These are phyloP conservation scores for Oceanodroma leucorhoa DNA, from an alignment of 2,797 vertebrate genomes.

Conservation along the genomic window DNA sequence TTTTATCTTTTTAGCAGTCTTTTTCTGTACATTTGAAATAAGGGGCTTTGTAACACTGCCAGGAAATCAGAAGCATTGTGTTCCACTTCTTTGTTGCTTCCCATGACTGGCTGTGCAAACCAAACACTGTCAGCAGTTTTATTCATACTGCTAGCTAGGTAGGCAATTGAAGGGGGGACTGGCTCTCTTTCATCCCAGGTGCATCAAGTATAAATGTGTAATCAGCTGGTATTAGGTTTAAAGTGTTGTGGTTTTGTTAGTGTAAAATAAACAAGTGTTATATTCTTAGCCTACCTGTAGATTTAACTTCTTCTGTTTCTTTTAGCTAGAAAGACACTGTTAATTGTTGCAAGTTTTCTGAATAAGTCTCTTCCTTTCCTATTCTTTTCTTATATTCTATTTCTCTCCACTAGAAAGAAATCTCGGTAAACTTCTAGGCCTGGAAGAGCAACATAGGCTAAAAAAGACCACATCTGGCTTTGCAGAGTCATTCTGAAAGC, in stretches of 20 bases:
- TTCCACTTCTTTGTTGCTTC: slow-evolving; percentile 17
- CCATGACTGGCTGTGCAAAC: background rate
- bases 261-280: slow-evolving; percentile 13
- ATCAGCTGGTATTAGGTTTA: slow-evolving; percentile 33
- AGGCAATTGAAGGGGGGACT: background rate
- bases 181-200: slow-evolving; percentile 7
- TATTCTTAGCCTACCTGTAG: background rate
- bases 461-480: background rate
- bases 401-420: background rate
- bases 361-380: background rate
- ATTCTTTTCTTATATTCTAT: background rate
- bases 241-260: background rate
- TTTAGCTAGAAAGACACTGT: background rate
- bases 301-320: background rate
- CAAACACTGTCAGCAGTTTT: background rate
- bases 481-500: background rate
- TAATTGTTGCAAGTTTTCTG: background rate
- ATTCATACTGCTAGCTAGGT: background rate
- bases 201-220: background rate
- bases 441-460: background rate
- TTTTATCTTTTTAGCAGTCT: background rate
- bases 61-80: background rate
- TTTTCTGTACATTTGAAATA: background rate
- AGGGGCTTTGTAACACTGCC: background rate
- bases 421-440: background rate